These are phyloP conservation scores for Congeria kusceri DNA, from an alignment of 2,888 invertebrate genomes.

Conservation along the genomic window DNA sequence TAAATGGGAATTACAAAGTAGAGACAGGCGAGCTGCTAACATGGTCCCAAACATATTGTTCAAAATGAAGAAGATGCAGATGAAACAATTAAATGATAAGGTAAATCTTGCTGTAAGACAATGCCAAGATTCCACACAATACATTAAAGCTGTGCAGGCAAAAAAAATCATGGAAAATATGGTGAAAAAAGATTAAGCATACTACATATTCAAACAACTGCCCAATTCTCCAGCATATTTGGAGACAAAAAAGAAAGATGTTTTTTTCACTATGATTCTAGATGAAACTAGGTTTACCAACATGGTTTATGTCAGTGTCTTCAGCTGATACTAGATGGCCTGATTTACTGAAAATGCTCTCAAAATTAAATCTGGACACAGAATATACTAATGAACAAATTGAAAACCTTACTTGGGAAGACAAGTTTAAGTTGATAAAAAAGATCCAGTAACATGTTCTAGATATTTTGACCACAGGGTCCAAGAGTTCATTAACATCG, in stretches of 20 bases:
- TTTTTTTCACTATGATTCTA: conserved; percentile 61
- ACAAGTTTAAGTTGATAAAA: conserved; percentile 32
- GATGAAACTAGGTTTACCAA: conserved; percentile 58
- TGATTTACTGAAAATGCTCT: conserved; percentile 40
- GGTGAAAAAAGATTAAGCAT: conserved; percentile 76
- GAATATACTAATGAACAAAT: conserved; percentile 32
- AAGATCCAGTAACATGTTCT: conserved; percentile 51
- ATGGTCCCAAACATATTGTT: conserved; percentile 54
- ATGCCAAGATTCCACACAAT: too few species aligned
- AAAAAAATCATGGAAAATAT: conserved; percentile 47
- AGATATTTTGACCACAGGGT: conserved; percentile 52
- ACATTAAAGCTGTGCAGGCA: too few species aligned
- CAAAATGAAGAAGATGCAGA: conserved; percentile 20
- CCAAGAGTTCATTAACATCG: conserved; percentile 40
- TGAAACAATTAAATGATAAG: conserved; percentile 7
- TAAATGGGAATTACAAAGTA: conserved; percentile 50
- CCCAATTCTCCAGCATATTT: conserved; percentile 58
- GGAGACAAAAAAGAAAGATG: conserved; percentile 47
- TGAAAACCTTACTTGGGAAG: conserved; percentile 26
- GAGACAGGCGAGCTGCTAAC: conserved; percentile 39
- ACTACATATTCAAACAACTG: conserved; percentile 72
- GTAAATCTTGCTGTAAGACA: conserved; percentile 19
- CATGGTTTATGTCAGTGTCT: conserved; percentile 55
- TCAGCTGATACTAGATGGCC: conserved; percentile 58
- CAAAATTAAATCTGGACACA: conserved; percentile 24